Percentiles rank a stretch among this genome's conserved stretches.
Conservation (phyloP, 2,113 vertebrate genomes). For the Vulpes lagopus region DNA sequence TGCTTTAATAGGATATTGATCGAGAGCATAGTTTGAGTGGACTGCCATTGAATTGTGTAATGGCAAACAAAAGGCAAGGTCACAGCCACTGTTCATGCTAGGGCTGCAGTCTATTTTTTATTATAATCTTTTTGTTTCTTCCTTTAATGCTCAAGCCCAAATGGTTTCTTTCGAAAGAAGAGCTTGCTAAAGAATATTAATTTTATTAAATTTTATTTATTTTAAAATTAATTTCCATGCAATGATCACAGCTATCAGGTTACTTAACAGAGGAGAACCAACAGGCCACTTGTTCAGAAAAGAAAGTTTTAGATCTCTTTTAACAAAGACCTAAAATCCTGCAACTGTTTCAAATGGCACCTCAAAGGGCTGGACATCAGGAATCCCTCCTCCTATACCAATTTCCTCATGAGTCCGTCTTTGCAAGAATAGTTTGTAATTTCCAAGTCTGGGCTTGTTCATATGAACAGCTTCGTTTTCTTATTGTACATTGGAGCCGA, state of each 20-base stretch:
- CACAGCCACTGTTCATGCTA: constrained; percentile 86
- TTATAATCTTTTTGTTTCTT: constrained; percentile 85
- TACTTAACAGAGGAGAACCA: constrained; percentile 75
- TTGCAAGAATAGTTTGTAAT: not conserved
- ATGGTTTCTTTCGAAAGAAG: constrained; percentile 75
- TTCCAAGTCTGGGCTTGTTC: constrained; percentile 43
- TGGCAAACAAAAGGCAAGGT: constrained; percentile 97
- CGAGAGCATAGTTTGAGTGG: constrained; percentile 96
- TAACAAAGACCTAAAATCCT: not conserved
- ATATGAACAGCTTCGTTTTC: not conserved
- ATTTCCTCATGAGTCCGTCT: not conserved
- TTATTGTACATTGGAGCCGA: not conserved
- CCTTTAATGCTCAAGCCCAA: constrained; percentile 78
- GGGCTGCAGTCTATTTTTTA: constrained; percentile 87
- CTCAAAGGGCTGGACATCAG: not conserved
- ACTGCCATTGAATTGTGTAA: constrained; percentile 97
- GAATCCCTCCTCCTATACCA: not conserved
- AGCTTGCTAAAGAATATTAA: constrained; percentile 78
- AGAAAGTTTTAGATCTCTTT: constrained; percentile 6
- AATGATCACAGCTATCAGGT: constrained; percentile 62
- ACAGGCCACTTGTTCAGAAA: constrained; percentile 10
- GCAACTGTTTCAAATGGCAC: not conserved
- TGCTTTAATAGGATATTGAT: constrained; percentile 99
- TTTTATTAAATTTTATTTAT: no score
- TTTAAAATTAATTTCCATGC: constrained; percentile 83